These are phyloP conservation scores for Troilus luridus DNA, from an alignment of 2,888 invertebrate species.

Conservation along the genomic window DNA sequence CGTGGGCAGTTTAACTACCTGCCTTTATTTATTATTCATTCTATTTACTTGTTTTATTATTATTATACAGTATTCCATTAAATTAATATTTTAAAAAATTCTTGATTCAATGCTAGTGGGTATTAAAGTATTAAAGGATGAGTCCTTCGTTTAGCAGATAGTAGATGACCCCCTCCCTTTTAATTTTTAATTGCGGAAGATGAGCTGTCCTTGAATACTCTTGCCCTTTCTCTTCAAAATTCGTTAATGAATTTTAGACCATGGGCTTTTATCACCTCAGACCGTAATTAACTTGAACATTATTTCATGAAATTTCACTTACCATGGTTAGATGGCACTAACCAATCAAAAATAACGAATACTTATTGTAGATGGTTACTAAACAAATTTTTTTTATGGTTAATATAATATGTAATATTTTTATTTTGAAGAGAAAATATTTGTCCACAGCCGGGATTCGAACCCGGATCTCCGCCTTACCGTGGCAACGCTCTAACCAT, in stretches of 20 bases:
- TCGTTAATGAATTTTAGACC: constrained; percentile 14
- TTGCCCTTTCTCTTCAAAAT: neutral
- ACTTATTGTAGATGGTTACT: neutral
- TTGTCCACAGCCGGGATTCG: no score
- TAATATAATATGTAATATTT: no score
- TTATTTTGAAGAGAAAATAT: no score
- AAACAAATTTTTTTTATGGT: no score
- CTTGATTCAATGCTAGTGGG: neutral
- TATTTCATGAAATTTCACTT: neutral
- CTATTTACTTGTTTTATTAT: no score
- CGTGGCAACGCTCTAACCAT: no score
- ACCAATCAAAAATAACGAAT: neutral
- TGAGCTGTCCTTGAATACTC: neutral
- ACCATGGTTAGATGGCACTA: neutral
- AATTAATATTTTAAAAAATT: no score
- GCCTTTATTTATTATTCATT: no score
- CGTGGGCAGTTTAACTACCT: no score
- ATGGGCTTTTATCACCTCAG: neutral
- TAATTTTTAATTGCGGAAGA: neutral
- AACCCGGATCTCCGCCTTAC: no score
- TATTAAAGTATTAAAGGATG: neutral
- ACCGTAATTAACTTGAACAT: constrained; percentile 14
- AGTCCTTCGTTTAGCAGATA: neutral
- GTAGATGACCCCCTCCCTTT: neutral
- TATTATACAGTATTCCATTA: no score